Base-by-base conservation (phyloP, 2,113 vertebrate genomes). In the Sphaerodactylus townsendi region DNA sequence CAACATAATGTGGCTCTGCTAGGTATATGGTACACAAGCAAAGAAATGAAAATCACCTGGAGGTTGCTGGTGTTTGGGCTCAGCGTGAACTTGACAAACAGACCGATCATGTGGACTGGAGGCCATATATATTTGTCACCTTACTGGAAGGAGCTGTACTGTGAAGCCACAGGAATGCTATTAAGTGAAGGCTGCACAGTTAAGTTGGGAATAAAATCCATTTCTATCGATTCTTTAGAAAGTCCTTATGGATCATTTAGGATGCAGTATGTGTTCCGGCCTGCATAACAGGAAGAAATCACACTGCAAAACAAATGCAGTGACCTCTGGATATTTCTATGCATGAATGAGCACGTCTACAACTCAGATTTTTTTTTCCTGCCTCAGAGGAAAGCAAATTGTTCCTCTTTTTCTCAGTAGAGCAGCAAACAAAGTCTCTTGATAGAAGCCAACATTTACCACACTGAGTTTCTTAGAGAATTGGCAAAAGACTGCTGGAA, bases 221-320 rank as follows among this genome's bases (percentile, higher is more conserved):
- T 78, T 66, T 53, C 83, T 86, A 33, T 5, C 14, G 81, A 90
- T 76, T 13, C 1, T 84, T 84, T 82, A 13, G 64, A 79, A 86
- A 90, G 82, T 64, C 77, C 74, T 90, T 23, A 85, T 2, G 68
- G 89, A 78, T 93, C 10, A 0, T 84, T 87, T 46, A 62, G 77
- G 83, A 83, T 62, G 0, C 1, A 84, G 44, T 41, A 77, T 37
- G 62, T 65, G 46, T 86, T 88, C 73, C 1, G 1, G 28, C 1
- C 0, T 0, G 1, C 1, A 0, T 25, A 41, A 76, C 68, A 80
- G 28, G 25, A 8, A 48, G 73, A 15, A 21, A 10, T 11, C 6
- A 1, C 37, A 65, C 19, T 0, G 0, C 71, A 28, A 0, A 0
- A 68, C 4, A 1, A 74, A 65, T 56, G 19, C 66, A 71, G 30